Base-by-base conservation (phyloP, 2,797 vertebrate genomes). In the Melopsittacus undulatus region DNA sequence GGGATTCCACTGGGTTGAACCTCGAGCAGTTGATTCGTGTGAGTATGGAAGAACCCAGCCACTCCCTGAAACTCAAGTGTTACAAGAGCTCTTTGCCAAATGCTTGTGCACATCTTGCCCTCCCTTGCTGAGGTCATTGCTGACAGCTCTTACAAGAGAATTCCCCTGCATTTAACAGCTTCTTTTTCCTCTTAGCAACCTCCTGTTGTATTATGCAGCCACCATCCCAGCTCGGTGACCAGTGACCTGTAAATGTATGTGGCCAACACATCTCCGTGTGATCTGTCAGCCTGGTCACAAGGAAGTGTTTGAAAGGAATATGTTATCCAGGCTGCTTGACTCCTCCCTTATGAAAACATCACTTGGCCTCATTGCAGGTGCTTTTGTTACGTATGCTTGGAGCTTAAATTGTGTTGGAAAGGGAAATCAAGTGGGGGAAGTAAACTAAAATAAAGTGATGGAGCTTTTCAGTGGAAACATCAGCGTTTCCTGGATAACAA, bases 21-120 rank as follows among this genome's bases (percentile, higher is more conserved):
- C 24, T 12, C 1, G 64, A 34, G 77, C 24, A 7, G 16, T 0
- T 0, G 77, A 32, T 2, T 38, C 19, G 48, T 30, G 54, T 14
- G 62, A 10, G 27, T 0, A 14, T 2, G 2, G 13, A 0, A 3
- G 3, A 61, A 42, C 45, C 0, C 2, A 43, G 56, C 78, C 17
- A 0, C 72, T 91, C 79, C 72, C 85, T 3, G 5, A 43, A 21
- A 4, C 34, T 66, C 2, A 1, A 1, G 13, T 7, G 2, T 4
- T 17, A 1, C 4, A 1, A 3, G 3, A 10, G 43, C 9, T 0
- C 49, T 67, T 62, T 81, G 81, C 81, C 83, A 90, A 93, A 72
- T 3, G 2, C 12, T 24, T 75, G 15, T 56, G 62, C 14, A 5
- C 22, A 5, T 7, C 54, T 59, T 11, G 1, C 34, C 10, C 4